Evolutionary conservation across 2,797 vertebrate species (phyloP).

Genomic region (Poeciliopsis paucimaculata): DNA sequence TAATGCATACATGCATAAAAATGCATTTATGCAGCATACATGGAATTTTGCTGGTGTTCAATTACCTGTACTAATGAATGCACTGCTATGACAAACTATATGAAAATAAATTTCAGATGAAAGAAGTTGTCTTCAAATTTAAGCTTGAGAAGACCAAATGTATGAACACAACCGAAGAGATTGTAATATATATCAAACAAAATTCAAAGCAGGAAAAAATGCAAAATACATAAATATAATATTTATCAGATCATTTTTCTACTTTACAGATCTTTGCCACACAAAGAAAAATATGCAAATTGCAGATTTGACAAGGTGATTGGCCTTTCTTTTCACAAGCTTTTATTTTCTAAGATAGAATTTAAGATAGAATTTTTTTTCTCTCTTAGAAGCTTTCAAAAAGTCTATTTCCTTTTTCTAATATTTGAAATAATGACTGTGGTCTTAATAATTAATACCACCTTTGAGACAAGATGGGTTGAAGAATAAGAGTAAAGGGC

Average conservation of each 20-base stretch:
- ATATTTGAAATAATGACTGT: constrained; percentile 73
- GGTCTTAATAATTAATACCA: constrained; percentile 69
- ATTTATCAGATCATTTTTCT: constrained; percentile 19
- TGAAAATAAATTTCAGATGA: constrained; percentile 2
- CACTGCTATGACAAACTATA: not conserved
- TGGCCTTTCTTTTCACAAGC: constrained; percentile 28
- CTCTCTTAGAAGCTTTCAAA: constrained; percentile 39
- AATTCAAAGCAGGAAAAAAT: not conserved
- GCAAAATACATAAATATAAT: not conserved
- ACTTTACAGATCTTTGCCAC: not conserved
- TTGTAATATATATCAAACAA: constrained; percentile 3
- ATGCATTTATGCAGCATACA: not conserved
- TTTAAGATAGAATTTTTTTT: no score
- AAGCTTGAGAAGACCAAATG: constrained; percentile 26
- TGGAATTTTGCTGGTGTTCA: not conserved
- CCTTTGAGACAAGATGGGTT: constrained; percentile 30
- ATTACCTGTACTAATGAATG: not conserved
- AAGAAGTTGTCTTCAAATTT: constrained; percentile 18
- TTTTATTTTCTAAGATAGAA: no score
- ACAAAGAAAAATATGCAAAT: constrained; percentile 25
- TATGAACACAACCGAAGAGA: not conserved
- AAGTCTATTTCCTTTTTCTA: constrained; percentile 70
- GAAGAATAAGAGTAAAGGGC: constrained; percentile 17
- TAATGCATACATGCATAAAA: not conserved
- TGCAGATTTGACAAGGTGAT: constrained; percentile 48